Conservation (phyloP, 2,888 invertebrate genomes). For the Drosophila seclusa region DNA sequence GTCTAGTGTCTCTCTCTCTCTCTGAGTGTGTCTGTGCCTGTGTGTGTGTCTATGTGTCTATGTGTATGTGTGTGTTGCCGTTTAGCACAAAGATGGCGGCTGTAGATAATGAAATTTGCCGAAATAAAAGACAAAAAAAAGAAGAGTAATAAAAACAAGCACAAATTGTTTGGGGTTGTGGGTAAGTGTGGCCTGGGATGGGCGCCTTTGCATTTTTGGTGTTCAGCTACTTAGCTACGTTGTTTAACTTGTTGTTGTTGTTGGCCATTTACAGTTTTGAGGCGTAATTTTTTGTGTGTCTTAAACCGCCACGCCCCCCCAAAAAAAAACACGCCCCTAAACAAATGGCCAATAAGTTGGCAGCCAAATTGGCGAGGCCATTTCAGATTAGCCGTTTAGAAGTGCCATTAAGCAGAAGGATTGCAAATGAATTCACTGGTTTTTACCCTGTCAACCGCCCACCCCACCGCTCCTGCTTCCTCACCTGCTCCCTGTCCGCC, state of each 20-base stretch:
- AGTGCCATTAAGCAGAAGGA: conserved; percentile 60
- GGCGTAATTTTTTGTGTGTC: conserved; percentile 68
- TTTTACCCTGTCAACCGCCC: conserved; percentile 1
- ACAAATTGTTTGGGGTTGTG: not conserved
- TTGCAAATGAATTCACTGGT: conserved; percentile 64
- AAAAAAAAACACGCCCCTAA: conserved; percentile 7
- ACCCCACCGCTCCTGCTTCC: not conserved
- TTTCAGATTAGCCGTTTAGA: conserved; percentile 72
- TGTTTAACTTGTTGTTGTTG: conserved; percentile 17
- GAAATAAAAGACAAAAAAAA: conserved; percentile 57
- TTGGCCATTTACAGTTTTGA: conserved; percentile 78
- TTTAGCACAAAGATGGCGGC: conserved; percentile 81
- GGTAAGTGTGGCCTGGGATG: conserved; percentile 6
- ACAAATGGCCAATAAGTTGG: conserved; percentile 70
- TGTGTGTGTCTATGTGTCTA: conserved; percentile 14
- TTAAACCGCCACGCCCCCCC: conserved; percentile 68
- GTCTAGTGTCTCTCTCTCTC: not conserved
- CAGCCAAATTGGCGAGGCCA: conserved; percentile 62
- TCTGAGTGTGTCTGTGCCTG: not conserved
- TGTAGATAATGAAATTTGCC: conserved; percentile 73
- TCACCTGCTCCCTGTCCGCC: not conserved
- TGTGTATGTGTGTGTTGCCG: conserved; percentile 55
- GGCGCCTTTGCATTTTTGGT: conserved; percentile 29
- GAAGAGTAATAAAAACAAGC: not conserved
- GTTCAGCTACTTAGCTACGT: conserved; percentile 1